Percentiles rank a stretch among this genome's conserved stretches.
Conservation (phyloP, 1,140 invertebrate genomes). For the Himalopsyche phryganea region DNA sequence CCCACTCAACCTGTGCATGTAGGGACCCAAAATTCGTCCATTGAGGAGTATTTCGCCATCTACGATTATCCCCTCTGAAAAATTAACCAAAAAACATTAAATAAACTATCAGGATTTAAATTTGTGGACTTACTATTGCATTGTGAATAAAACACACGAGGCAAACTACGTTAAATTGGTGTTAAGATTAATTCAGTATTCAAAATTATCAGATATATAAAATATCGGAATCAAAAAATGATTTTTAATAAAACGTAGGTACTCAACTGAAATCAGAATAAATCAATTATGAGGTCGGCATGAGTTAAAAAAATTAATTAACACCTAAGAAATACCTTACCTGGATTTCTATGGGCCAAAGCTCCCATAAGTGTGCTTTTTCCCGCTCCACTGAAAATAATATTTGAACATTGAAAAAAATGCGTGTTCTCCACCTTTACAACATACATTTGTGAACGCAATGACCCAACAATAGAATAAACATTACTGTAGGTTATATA, state of each 20-base stretch:
- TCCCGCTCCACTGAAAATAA: conserved; percentile 76
- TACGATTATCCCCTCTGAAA: conserved; percentile 61
- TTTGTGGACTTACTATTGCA: neutral
- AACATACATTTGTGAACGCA: too few species aligned
- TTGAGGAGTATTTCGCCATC: conserved; percentile 76
- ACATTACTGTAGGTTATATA: too few species aligned
- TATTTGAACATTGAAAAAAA: neutral
- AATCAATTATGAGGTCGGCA: too few species aligned
- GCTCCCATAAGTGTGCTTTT: conserved; percentile 94
- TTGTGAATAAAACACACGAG: conserved; percentile 3
- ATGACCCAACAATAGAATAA: too few species aligned
- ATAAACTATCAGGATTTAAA: neutral
- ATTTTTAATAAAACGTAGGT: too few species aligned
- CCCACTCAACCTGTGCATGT: conserved; percentile 78
- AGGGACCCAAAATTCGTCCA: conserved; percentile 62
- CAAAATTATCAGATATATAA: neutral
- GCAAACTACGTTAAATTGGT: too few species aligned
- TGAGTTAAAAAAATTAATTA: neutral
- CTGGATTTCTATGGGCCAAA: conserved; percentile 71
- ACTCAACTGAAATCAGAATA: too few species aligned
- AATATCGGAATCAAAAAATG: too few species aligned
- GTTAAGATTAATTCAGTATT: too few species aligned
- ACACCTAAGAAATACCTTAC: conserved; percentile 48
- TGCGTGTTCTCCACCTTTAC: too few species aligned
- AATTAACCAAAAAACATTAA: neutral